A percentile compares a stretch with the other conserved stretches of the same genome.
Conservation (phyloP, 1,140 invertebrate genomes). For the Cydia pomonella region DNA sequence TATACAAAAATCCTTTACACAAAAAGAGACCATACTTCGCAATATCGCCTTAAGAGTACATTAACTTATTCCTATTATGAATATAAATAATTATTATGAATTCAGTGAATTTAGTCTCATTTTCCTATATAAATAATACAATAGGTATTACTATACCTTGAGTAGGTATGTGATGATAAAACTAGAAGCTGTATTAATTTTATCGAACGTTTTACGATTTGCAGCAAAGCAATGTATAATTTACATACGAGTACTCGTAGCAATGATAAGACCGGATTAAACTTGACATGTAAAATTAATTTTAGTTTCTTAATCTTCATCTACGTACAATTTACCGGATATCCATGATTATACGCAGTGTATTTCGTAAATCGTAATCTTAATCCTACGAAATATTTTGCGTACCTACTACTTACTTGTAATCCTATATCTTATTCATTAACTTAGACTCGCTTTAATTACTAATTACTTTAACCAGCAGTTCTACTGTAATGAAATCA, state of each 20-base stretch:
- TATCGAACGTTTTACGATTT: constrained; percentile 11
- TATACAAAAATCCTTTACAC: too few species aligned
- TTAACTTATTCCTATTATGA: too few species aligned
- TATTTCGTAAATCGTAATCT: constrained; percentile 10
- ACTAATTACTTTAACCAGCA: not conserved
- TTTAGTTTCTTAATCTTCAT: constrained; percentile 9
- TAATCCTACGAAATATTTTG: constrained; percentile 10
- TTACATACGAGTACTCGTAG: too few species aligned
- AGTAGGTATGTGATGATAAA: not conserved
- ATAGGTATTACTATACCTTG: not conserved
- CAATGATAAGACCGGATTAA: constrained; percentile 2
- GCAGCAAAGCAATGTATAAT: not conserved
- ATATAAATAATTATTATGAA: too few species aligned
- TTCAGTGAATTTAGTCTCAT: too few species aligned
- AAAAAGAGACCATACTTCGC: too few species aligned
- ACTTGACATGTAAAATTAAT: not conserved
- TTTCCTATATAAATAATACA: not conserved
- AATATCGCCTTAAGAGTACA: too few species aligned
- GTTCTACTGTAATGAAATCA: not conserved
- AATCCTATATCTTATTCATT: not conserved
- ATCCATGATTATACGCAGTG: not conserved
- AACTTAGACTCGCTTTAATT: not conserved
- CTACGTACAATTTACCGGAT: not conserved
- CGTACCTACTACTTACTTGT: not conserved
- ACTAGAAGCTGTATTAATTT: constrained; percentile 6